Conservation (phyloP, 92 coral and sea anemone genomes). For the Heteractis magnifica region DNA sequence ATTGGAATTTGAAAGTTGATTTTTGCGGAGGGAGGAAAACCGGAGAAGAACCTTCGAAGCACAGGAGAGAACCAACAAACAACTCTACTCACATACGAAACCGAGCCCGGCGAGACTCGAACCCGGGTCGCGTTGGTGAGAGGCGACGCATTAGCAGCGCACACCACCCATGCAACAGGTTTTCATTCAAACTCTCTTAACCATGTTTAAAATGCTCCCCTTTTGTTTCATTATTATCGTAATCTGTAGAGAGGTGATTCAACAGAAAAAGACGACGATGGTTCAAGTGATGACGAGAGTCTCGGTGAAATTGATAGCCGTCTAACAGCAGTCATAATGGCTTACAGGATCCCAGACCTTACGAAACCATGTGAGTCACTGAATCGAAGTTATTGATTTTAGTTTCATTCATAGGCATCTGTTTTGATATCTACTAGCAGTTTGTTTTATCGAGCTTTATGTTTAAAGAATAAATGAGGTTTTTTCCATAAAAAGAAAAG, state of each 20-base stretch:
- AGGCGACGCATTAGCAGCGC: too few relatives aligned
- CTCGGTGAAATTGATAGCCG: conserved; percentile 37
- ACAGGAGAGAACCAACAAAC: too few relatives aligned
- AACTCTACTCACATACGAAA: too few relatives aligned
- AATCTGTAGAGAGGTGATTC: not conserved
- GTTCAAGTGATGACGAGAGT: conserved; percentile 15
- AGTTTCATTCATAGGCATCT: not conserved
- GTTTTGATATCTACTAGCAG: not conserved
- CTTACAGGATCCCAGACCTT: conserved; percentile 34
- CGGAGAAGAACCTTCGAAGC: too few relatives aligned
- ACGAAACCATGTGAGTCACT: conserved; percentile 36
- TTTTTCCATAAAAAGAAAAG: too few relatives aligned
- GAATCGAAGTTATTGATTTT: too few relatives aligned
- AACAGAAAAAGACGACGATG: conserved; percentile 13
- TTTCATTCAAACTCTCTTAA: not conserved
- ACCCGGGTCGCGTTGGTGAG: too few relatives aligned
- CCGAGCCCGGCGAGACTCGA: too few relatives aligned
- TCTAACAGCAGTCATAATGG: conserved; percentile 46
- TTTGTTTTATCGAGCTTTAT: not conserved
- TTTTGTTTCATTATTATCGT: not conserved
- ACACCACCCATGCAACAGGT: too few relatives aligned
- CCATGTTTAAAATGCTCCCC: too few relatives aligned
- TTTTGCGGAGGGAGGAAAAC: too few relatives aligned
- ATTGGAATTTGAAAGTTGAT: too few relatives aligned
- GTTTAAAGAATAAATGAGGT: not conserved